phyloP scores from a whole-genome alignment of 2,888 invertebrate species.

The Nebria brevicollis region DNA sequence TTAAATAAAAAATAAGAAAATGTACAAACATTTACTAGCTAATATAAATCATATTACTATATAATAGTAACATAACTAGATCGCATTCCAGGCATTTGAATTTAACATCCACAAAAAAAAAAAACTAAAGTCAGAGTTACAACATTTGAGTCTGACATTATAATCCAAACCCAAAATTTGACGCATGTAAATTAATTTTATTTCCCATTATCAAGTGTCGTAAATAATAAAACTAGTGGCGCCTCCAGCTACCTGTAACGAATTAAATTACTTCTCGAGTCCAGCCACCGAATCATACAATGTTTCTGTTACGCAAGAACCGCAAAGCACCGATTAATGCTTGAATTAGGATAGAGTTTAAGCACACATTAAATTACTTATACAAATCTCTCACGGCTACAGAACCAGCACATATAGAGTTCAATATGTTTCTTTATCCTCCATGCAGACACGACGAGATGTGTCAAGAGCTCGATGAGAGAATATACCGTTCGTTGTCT shows the following conservation, averaged over 20 bases:
- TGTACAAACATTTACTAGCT: no score
- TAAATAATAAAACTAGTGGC: conserved; percentile 27
- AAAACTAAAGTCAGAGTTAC: neutral
- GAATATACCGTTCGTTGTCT: neutral
- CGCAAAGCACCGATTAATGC: no score
- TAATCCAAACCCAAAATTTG: conserved; percentile 28
- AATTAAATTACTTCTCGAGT: conserved; percentile 28
- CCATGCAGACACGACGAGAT: neutral
- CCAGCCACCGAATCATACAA: neutral
- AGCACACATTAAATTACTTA: neutral
- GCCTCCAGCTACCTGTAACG: conserved; percentile 27
- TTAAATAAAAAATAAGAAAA: neutral
- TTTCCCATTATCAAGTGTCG: conserved; percentile 28
- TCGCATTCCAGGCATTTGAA: conserved; percentile 21
- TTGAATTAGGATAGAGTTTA: neutral
- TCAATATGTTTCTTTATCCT: neutral
- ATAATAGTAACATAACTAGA: conserved; percentile 28
- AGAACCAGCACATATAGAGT: neutral
- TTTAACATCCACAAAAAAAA: conserved; percentile 17
- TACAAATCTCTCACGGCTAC: conserved; percentile 1
- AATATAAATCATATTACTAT: conserved; percentile 19
- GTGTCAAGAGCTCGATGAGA: neutral
- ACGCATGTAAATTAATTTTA: conserved; percentile 29
- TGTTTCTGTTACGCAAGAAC: conserved; percentile 21
- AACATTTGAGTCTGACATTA: conserved; percentile 2